phyloP scores from a whole-genome alignment of 2,888 invertebrate species.

The Romanomermis culicivorax region DNA sequence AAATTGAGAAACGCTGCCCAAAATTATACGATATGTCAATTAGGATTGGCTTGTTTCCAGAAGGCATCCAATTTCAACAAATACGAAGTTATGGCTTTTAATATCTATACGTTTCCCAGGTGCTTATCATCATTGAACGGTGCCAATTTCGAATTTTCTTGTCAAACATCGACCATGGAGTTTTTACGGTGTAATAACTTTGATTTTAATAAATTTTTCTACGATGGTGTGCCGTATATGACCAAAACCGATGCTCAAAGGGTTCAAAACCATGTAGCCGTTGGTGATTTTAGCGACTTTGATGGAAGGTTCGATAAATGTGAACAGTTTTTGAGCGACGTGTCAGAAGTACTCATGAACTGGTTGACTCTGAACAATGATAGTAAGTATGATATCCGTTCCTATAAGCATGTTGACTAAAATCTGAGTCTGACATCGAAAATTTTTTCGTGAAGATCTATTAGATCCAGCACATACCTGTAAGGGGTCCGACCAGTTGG shows the following conservation, averaged over 20 bases:
- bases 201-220: slow-evolving; percentile 1
- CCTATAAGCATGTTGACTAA: too few relatives aligned
- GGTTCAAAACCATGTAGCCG: background rate
- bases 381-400: too few relatives aligned
- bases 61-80: background rate
- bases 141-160: too few relatives aligned
- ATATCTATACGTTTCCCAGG: background rate
- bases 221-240: slow-evolving; percentile 1
- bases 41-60: background rate
- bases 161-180: background rate
- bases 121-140: too few relatives aligned
- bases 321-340: background rate
- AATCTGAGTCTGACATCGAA: too few relatives aligned
- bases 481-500: too few relatives aligned
- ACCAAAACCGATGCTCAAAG: background rate
- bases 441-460: too few relatives aligned
- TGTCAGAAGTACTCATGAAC: background rate
- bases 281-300: background rate
- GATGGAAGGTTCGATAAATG: background rate
- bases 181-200: background rate
- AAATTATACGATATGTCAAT: background rate
- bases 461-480: too few relatives aligned
- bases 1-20: background rate
- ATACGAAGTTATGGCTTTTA: background rate
- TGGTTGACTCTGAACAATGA: too few relatives aligned